A percentile compares a stretch with the other conserved stretches of the same genome.
phyloP scores from a whole-genome alignment of 2,888 invertebrate species.

The Chouioia cunea region DNA sequence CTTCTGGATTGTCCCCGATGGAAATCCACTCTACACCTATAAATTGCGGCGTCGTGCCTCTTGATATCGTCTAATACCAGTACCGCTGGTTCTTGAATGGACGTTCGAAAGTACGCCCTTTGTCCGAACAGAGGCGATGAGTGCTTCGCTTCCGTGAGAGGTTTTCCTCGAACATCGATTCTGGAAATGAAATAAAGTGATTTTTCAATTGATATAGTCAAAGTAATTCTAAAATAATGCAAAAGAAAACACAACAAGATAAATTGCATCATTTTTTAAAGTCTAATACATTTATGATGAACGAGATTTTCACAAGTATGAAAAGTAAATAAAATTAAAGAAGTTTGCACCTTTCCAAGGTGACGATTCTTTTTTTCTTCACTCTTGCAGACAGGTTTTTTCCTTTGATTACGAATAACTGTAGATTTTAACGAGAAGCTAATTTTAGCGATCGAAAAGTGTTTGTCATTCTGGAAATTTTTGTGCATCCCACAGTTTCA shows the following conservation, averaged over 20 bases:
- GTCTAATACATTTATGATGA: not conserved
- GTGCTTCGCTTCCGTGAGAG: constrained; percentile 83
- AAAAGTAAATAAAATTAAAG: constrained; percentile 14
- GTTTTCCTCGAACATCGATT: constrained; percentile 89
- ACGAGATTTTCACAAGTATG: constrained; percentile 2
- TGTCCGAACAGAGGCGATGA: constrained; percentile 90
- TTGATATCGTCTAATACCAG: constrained; percentile 88
- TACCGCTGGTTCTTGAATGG: constrained; percentile 83
- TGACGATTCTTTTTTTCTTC: not conserved
- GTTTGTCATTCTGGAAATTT: constrained; percentile 33
- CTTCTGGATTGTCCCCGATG: constrained; percentile 90
- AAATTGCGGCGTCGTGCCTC: constrained; percentile 89
- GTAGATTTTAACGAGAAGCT: constrained; percentile 42
- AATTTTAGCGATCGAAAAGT: constrained; percentile 38
- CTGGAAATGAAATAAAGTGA: constrained; percentile 70
- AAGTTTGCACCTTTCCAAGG: constrained; percentile 17
- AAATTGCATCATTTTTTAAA: not conserved
- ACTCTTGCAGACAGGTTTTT: constrained; percentile 35
- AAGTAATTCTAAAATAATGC: too few species aligned
- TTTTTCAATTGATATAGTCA: not conserved
- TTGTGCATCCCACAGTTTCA: constrained; percentile 3
- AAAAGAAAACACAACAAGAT: too few species aligned
- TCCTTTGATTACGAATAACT: constrained; percentile 46
- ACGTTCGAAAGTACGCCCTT: constrained; percentile 84
- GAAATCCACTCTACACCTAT: constrained; percentile 92